Evolutionary conservation across 2,797 vertebrate species (phyloP), one percentile per base, ranked within the genome.

Genomic region (Lepidocolaptes lacrymiger): DNA sequence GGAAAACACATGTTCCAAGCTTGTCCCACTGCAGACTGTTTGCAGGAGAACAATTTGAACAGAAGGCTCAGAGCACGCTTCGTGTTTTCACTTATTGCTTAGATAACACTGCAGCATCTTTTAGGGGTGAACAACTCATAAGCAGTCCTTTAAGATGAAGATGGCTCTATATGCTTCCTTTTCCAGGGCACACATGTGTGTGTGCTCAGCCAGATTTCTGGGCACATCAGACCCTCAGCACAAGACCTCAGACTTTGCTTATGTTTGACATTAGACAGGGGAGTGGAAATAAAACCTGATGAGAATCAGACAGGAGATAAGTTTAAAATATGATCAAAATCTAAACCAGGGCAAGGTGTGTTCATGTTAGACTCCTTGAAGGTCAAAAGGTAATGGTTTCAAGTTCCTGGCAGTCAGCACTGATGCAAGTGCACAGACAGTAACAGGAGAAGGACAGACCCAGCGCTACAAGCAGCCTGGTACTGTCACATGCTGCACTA

Each of bases 1-100:
- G 81, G 88, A 92, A 88, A 95, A 56, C 32, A 89, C 63, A 41
- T 6, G 12, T 85, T 91, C 51, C 63, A 92, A 46, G 71, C 86
- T 89, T 52, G 75, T 96, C 63, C 63, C 36, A 49, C 55, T 7
- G 5, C 52, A 87, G 46, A 39, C 44, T 80, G 49, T 4, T 4
- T 59, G 36, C 87, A 90, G 49, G 44, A 85, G 55, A 90, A 75
- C 21, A 75, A 76, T 30, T 14, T 78, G 73, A 95, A 52, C 68
- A 87, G 72, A 76, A 92, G 44, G 86, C 28, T 95, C 46, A n/a
- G 72, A 83, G 28, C 3, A 62, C 0, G 1, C 39, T 74, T 86
- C n/a, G 23, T 39, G 82, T 43, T 92, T 78, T 63, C 68, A 48
- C 48, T 78, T 78, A 72, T 19, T 74, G 74, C 32, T 91, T 71